Conservation (phyloP, 2,113 vertebrate genomes). For the Rhombomys opimus region DNA sequence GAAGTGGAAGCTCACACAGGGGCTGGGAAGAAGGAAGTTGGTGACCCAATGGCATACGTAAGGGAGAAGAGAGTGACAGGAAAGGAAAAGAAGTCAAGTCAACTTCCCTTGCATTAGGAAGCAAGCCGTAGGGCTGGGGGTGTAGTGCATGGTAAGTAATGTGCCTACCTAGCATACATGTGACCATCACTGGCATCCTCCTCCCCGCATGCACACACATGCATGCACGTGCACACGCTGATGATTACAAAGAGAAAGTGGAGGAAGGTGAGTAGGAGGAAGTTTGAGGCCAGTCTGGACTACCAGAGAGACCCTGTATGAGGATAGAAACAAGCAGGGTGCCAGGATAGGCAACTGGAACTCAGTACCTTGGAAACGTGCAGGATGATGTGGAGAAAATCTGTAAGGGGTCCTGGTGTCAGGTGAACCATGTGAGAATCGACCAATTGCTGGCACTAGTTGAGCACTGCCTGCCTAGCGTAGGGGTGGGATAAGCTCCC, state of each 20-base stretch:
- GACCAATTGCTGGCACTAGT: neutral
- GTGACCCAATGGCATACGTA: neutral
- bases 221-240: neutral
- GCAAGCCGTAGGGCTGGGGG: too few relatives aligned
- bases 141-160: neutral
- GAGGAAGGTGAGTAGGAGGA: neutral
- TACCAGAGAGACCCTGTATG: neutral
- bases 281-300: neutral
- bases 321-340: neutral
- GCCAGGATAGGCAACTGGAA: fast-evolving
- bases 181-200: neutral
- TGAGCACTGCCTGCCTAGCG: neutral
- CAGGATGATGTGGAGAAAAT: neutral
- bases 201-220: neutral
- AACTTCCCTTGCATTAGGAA: neutral
- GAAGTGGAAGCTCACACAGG: neutral
- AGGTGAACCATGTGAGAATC: fast-evolving
- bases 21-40: fast-evolving
- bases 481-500: too few relatives aligned
- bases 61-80: neutral
- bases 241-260: neutral
- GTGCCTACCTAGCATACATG: neutral
- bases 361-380: neutral
- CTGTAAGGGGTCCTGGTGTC: fast-evolving
- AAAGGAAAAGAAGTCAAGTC: neutral